phyloP scores from a whole-genome alignment of 2,888 invertebrate genomes.

The Luperina nickerlii region DNA sequence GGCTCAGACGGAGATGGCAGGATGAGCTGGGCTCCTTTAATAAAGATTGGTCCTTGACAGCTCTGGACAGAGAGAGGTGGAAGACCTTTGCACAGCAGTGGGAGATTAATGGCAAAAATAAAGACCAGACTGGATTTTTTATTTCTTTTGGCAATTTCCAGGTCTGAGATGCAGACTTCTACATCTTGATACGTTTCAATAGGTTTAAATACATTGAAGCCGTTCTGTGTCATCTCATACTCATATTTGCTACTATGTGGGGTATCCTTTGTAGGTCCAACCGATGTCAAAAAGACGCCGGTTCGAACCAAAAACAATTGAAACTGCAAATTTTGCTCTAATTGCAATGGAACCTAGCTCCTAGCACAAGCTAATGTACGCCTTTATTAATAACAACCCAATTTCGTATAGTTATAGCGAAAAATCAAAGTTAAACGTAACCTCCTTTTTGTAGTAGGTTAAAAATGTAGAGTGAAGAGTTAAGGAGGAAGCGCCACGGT shows the following conservation, averaged over 20 bases:
- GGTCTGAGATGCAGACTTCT: background rate
- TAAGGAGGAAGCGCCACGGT: background rate
- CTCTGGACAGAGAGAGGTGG: too few species aligned
- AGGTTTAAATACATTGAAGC: background rate
- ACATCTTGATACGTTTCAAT: background rate
- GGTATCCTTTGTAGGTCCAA: background rate
- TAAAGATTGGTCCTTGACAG: too few species aligned
- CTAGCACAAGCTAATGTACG: slow-evolving; percentile 21
- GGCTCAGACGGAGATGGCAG: too few species aligned
- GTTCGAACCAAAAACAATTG: background rate
- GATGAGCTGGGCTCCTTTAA: too few species aligned
- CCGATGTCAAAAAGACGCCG: background rate
- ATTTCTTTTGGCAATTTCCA: background rate
- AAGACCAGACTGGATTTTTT: background rate
- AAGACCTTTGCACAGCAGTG: too few species aligned
- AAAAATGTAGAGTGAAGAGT: slow-evolving; percentile 1
- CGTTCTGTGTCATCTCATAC: too few species aligned
- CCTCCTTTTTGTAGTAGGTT: background rate
- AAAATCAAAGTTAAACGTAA: background rate
- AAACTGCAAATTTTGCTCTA: background rate
- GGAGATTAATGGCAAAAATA: too few species aligned
- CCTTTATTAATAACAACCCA: slow-evolving; percentile 24
- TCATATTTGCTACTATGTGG: background rate
- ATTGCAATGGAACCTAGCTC: slow-evolving; percentile 20
- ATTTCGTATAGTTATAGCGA: slow-evolving; percentile 2